Evolutionary conservation across 2,113 vertebrate genomes (phyloP).

Genomic region (Tinamus guttatus): DNA sequence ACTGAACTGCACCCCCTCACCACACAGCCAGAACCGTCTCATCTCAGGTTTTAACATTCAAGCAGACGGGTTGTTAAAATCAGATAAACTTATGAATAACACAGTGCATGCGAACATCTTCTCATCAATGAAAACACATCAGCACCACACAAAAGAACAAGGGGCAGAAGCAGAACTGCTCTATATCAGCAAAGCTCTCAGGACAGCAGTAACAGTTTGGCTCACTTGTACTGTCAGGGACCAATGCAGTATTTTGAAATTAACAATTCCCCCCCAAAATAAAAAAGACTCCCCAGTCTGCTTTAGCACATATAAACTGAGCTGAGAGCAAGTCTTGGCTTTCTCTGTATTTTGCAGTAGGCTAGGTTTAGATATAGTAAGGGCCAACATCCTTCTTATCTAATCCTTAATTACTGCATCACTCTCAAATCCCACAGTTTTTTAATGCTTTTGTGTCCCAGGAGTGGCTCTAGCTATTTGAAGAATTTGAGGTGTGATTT

Average conservation of each 20-base stretch:
- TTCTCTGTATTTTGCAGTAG: neutral
- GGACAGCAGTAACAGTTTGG: accelerated
- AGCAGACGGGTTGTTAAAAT: neutral
- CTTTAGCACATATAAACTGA: neutral
- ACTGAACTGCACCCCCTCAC: neutral
- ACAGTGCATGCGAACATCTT: neutral
- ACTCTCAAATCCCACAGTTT: neutral
- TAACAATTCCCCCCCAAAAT: neutral
- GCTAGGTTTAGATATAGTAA: neutral
- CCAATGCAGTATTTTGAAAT: neutral
- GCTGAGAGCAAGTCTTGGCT: neutral
- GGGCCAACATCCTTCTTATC: neutral
- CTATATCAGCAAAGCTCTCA: neutral
- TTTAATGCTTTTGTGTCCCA: neutral
- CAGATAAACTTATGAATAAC: neutral
- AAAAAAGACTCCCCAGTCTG: neutral
- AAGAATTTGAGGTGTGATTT: neutral
- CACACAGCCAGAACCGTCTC: neutral
- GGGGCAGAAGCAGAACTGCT: neutral
- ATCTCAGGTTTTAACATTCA: neutral
- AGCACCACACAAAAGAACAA: neutral
- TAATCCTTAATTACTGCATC: neutral
- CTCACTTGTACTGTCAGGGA: neutral
- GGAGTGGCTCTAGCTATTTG: neutral
- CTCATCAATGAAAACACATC: neutral